Base-by-base conservation (phyloP, 2,797 vertebrate genomes). In the Diplodus puntazzo region DNA sequence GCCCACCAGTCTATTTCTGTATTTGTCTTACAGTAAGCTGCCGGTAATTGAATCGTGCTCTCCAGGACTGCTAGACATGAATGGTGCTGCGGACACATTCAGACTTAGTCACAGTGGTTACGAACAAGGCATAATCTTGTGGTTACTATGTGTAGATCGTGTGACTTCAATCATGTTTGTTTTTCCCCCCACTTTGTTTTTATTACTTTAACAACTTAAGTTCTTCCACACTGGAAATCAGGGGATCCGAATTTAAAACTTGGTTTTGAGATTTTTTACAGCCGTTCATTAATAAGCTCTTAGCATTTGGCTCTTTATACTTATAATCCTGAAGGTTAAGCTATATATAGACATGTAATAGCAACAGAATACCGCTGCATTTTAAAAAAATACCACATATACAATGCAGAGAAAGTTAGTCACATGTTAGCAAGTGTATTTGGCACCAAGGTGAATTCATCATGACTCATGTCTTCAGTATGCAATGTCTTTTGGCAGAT, bases 31-130 rank as follows among this genome's bases (percentile, higher is more conserved):
- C 92, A 89, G 92, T 93, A 93, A 94, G 87, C 88, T 80, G 82
- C 81, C 66, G 45, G 90, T 89, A 94, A 92, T 94, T 94, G 93
- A 96, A 95, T 95, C 90, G 91, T 82, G 90, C 90, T 91, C 93
- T 93, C 75, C 78, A 82, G 80, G 83, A 88, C 87, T 79, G 74
- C 76, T 30, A 74, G 78, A 90, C 75, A 77, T 82, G 88, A 90
- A 87, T 68, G 84, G 84, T 65, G 90, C 87, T 86, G 88, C 3
- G 66, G 87, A 85, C 76, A 11, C 79, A 73, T 78, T 91, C 83
- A 77, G 72, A 81, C 83, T 87, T 46, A 76, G 83, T 85, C 89
- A 81, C 85, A 78, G 85, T 34, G 77, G 58, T 89, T 85, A 74
- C 81, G 66, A 87, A 80, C 25, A 45, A 82, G 71, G 46, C 58